Base-by-base conservation (phyloP, 2,797 vertebrate genomes). In the Falco peregrinus region DNA sequence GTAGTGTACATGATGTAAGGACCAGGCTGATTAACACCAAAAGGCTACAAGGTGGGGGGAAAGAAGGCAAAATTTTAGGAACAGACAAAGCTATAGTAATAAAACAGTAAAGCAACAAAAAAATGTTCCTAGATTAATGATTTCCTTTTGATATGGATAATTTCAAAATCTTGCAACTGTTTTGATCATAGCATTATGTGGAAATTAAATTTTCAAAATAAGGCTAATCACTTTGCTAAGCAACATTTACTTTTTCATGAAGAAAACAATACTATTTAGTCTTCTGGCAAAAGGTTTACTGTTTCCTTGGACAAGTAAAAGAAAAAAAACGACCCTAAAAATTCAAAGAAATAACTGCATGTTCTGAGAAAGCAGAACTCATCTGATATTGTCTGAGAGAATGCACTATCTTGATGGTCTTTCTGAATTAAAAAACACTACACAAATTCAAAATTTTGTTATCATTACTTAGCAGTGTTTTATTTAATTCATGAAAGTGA, bases 1-100 rank as follows among this genome's bases (percentile, higher is more conserved):
- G 99, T 99, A 73, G 98, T 99, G 97, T 99, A 99, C 99, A 98
- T 99, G 97, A 99, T 99, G 82, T 99, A 99, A 33, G 99, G 99
- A 74, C 99, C 99, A 8, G 99, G 99, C 91, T 99, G 99, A 95
- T 99, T 99, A 53, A 99, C 99, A 86, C 99, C 99, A 39, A 99
- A 99, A n/a, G 99, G 99, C 99, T 99, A 97, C 33, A 97, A 86
- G 31, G 68, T 20, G 20, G 5, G 17, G 15, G 82, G 31, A 79
- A 87, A 50, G 17, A 15, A 81, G 26, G 20, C 24, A 74, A 83
- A 35, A 31, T 73, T 51, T 87, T 94, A 94, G 57, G 29, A 85
- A 82, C 31, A 64, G 33, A 59, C 24, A 56, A 63, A 78, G 31
- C 18, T 59, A 59, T 1, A 71, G 17, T 10, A 80, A 91, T 67